These are phyloP conservation scores for Branchellion lobata DNA, from an alignment of 2,888 invertebrate genomes.

Conservation along the genomic window DNA sequence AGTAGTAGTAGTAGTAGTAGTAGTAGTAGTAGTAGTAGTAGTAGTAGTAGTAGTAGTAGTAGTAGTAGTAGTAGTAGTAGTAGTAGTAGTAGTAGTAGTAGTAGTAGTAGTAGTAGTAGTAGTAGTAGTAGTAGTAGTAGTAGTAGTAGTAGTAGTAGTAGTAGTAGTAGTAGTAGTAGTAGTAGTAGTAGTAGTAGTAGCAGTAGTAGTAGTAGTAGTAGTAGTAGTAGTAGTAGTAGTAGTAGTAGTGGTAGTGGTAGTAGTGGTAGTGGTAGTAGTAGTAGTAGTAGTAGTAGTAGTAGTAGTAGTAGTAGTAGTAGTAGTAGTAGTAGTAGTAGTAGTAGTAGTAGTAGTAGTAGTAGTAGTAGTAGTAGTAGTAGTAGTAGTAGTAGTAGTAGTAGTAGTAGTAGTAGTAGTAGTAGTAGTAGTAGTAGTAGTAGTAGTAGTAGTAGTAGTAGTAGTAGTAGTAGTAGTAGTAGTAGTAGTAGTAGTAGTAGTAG, in stretches of 20 bases:
- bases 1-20: constrained; percentile 29
- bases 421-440: constrained; percentile 23
- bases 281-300: constrained; percentile 25
- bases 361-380: constrained; percentile 19
- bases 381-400: constrained; percentile 23
- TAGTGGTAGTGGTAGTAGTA: constrained; percentile 15
- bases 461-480: constrained; percentile 25
- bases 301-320: constrained; percentile 25
- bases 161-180: no score
- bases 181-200: no score
- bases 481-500: constrained; percentile 9
- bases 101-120: constrained; percentile 29
- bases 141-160: constrained; percentile 28
- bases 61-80: constrained; percentile 29
- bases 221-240: not conserved
- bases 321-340: constrained; percentile 23
- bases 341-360: constrained; percentile 25
- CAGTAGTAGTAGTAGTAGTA: no score
- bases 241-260: constrained; percentile 18
- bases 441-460: constrained; percentile 15
- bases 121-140: constrained; percentile 29
- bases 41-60: constrained; percentile 29
- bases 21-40: constrained; percentile 29
- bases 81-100: constrained; percentile 29
- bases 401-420: constrained; percentile 19